These are phyloP conservation scores for Isurus oxyrinchus DNA, from an alignment of 2,113 vertebrate species.

Conservation along the genomic window DNA sequence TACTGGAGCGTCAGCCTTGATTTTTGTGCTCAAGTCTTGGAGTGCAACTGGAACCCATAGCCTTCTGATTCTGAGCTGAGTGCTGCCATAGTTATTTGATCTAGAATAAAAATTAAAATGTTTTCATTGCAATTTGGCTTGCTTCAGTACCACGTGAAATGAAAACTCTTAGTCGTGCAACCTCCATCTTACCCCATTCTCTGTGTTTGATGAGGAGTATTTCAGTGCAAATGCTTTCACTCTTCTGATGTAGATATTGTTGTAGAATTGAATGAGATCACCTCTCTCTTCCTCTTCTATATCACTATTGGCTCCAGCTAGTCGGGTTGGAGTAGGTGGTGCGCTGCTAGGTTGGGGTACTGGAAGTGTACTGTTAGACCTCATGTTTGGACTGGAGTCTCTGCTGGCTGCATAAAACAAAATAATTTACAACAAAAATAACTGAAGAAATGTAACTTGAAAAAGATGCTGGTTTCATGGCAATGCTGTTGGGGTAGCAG, in stretches of 20 bases:
- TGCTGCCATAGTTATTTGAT: background rate
- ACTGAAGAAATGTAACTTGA: background rate
- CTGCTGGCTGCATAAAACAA: constrained; percentile 56
- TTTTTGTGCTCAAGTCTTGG: background rate
- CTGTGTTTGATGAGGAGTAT: constrained; percentile 55
- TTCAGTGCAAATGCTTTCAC: constrained; percentile 74
- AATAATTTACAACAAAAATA: background rate
- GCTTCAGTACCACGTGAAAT: background rate
- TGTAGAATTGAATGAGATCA: constrained; percentile 87
- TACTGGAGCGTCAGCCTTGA: background rate
- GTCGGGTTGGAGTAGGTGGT: constrained; percentile 66
- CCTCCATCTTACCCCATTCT: constrained; percentile 24
- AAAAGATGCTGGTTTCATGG: background rate
- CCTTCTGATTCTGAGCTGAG: background rate
- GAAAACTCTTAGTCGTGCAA: background rate
- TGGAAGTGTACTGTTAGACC: constrained; percentile 76
- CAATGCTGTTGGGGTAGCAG: background rate
- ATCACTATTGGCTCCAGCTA: constrained; percentile 50
- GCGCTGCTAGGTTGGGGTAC: constrained; percentile 69
- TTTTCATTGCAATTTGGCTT: background rate
- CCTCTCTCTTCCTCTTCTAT: constrained; percentile 70
- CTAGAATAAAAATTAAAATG: background rate
- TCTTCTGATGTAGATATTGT: constrained; percentile 72
- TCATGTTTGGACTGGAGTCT: constrained; percentile 72
- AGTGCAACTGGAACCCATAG: background rate